Conservation (phyloP, 2,797 vertebrate species). For the Bradypus variegatus region DNA sequence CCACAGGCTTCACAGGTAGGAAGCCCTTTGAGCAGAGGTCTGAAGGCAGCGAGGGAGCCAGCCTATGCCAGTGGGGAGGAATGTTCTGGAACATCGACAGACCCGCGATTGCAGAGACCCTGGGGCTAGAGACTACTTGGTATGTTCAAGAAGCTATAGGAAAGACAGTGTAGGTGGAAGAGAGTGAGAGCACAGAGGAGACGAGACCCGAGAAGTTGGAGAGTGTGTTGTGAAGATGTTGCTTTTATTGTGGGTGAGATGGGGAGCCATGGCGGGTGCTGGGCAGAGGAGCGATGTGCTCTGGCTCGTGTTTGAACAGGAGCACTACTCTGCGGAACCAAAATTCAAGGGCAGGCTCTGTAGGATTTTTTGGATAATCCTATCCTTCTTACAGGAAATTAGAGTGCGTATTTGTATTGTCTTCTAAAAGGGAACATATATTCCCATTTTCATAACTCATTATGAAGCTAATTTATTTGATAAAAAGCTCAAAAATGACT, state of each 20-base stretch:
- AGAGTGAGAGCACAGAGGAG: neutral
- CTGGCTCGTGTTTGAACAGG: neutral
- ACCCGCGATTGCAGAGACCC: neutral
- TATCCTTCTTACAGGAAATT: neutral
- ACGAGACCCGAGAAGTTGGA: neutral
- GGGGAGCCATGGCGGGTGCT: fast-evolving
- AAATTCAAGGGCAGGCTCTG: neutral
- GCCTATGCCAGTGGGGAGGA: neutral
- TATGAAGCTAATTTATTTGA: neutral
- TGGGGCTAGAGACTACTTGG: fast-evolving
- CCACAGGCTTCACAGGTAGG: neutral
- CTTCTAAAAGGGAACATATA: neutral
- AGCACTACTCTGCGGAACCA: neutral
- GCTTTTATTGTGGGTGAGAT: neutral
- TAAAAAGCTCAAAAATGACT: neutral
- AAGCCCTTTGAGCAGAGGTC: neutral
- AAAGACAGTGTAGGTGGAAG: neutral
- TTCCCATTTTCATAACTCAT: neutral
- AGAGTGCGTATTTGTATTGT: neutral
- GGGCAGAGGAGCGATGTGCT: neutral
- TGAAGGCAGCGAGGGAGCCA: neutral
- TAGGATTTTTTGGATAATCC: neutral
- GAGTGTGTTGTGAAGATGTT: neutral
- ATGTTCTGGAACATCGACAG: neutral
- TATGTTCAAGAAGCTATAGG: neutral